These are phyloP conservation scores for Cyanistes caeruleus DNA, from an alignment of 2,113 vertebrate species.

Conservation along the genomic window DNA sequence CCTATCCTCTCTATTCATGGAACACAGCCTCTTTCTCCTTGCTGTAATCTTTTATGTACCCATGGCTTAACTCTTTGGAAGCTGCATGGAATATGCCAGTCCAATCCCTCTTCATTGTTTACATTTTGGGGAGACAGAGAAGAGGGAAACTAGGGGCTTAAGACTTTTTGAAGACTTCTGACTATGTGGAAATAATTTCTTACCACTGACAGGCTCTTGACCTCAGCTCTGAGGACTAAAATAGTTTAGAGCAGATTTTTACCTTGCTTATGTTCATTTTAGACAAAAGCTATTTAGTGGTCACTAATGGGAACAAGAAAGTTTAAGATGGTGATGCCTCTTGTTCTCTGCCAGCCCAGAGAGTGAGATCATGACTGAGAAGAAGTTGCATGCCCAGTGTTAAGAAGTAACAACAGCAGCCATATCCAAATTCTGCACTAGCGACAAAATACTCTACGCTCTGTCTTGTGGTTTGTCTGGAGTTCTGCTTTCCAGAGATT, in stretches of 20 bases:
- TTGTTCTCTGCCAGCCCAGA: neutral
- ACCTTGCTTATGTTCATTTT: neutral
- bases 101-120: neutral
- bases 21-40: neutral
- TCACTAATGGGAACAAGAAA: neutral
- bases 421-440: neutral
- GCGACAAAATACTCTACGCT: neutral
- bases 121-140: neutral
- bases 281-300: neutral
- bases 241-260: neutral
- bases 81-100: neutral
- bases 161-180: neutral
- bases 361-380: neutral
- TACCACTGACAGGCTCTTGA: neutral
- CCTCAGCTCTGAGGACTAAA: neutral
- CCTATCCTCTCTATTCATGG: neutral
- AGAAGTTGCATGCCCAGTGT: neutral
- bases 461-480: neutral
- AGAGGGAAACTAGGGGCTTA: neutral
- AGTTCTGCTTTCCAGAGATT: neutral
- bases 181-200: neutral
- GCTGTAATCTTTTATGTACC: neutral
- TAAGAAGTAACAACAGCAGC: neutral
- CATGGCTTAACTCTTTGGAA: neutral
- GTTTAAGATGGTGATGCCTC: neutral